phyloP scores from a whole-genome alignment of 2,113 vertebrate species.

The Aegithalos caudatus region DNA sequence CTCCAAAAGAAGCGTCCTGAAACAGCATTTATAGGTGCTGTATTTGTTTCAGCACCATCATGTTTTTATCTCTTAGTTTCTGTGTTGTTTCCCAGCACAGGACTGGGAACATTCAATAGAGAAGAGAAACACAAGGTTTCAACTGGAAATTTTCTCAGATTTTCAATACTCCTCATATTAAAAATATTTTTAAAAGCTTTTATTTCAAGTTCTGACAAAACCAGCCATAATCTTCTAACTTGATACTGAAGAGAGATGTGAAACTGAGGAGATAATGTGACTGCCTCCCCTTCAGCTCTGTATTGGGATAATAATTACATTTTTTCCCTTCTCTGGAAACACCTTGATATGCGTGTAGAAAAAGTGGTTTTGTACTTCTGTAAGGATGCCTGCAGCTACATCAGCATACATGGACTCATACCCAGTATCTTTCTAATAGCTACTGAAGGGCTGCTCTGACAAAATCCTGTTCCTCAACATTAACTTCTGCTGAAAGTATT shows the following conservation, averaged over 20 bases:
- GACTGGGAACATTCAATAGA: neutral
- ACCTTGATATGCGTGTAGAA: accelerated
- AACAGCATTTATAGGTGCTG: neutral
- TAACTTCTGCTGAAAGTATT: neutral
- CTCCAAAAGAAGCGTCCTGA: neutral
- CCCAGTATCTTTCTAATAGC: neutral
- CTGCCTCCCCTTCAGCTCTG: neutral
- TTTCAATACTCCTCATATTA: neutral
- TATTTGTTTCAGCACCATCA: neutral
- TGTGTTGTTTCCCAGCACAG: neutral
- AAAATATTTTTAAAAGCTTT: neutral
- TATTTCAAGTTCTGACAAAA: neutral
- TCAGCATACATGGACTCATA: neutral
- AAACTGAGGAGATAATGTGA: neutral
- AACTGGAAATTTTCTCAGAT: neutral
- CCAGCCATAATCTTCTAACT: neutral
- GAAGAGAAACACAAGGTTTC: neutral
- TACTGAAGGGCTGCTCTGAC: neutral
- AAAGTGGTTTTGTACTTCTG: neutral
- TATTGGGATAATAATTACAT: neutral
- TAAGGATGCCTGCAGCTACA: neutral
- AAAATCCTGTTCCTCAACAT: neutral
- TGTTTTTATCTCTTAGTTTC: neutral
- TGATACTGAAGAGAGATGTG: neutral
- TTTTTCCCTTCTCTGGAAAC: neutral